phyloP scores from a whole-genome alignment of 1,140 invertebrate genomes.

The Macrobrachium nipponense region DNA sequence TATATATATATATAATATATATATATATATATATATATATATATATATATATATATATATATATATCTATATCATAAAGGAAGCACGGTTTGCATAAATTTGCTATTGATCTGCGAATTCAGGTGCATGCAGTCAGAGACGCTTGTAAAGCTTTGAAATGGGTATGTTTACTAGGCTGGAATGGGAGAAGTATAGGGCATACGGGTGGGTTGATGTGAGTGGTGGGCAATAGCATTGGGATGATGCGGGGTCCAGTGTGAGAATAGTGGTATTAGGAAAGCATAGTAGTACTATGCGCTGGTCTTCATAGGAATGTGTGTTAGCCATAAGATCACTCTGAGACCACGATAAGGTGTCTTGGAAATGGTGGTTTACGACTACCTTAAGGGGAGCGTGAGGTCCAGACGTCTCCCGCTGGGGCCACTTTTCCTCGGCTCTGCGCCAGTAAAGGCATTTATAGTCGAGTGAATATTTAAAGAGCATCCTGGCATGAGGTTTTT shows the following conservation, averaged over 20 bases:
- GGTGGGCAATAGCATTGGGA: too few relatives aligned
- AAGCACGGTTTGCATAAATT: neutral
- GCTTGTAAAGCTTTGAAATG: too few relatives aligned
- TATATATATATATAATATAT: neutral
- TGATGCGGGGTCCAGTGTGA: neutral
- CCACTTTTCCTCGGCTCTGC: slow-evolving; percentile 33
- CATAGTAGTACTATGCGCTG: neutral
- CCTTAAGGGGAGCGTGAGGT: slow-evolving; percentile 50
- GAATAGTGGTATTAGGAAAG: neutral
- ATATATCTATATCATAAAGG: neutral
- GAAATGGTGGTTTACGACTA: slow-evolving; percentile 48
- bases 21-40: neutral
- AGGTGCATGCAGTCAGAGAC: too few relatives aligned
- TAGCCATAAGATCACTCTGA: slow-evolving; percentile 7
- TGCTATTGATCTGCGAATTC: too few relatives aligned
- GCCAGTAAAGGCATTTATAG: slow-evolving; percentile 59
- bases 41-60: slow-evolving; percentile 2
- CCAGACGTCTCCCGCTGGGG: slow-evolving; percentile 32
- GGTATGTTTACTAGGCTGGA: too few relatives aligned
- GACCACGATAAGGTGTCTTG: slow-evolving; percentile 41
- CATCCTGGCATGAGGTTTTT: slow-evolving; percentile 48
- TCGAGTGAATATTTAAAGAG: slow-evolving; percentile 59
- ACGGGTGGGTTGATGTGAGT: too few relatives aligned
- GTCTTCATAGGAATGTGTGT: neutral
- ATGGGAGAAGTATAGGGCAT: too few relatives aligned